These are phyloP conservation scores for Lamellibrachia satsuma DNA, from an alignment of 2,888 invertebrate species.

Conservation along the genomic window DNA sequence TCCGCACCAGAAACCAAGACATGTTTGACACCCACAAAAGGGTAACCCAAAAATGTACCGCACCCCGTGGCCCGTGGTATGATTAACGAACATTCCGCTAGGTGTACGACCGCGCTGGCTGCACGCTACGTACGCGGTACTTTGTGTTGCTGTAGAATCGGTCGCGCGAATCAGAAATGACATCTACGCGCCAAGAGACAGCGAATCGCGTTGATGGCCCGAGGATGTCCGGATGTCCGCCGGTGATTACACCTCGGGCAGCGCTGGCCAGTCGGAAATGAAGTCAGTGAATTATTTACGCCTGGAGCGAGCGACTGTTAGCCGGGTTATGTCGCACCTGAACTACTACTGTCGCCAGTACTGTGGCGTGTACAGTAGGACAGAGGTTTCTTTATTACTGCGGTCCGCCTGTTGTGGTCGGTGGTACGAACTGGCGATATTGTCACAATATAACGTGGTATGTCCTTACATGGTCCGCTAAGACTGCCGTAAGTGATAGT, in stretches of 20 bases:
- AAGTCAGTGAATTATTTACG: neutral
- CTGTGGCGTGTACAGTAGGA: neutral
- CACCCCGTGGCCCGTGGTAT: neutral
- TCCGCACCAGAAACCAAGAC: neutral
- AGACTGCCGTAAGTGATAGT: too few relatives aligned
- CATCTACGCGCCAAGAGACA: neutral
- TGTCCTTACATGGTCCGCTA: too few relatives aligned
- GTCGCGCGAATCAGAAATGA: neutral
- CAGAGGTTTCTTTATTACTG: neutral
- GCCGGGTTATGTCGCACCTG: neutral
- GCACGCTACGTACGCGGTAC: neutral
- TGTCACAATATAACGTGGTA: too few relatives aligned
- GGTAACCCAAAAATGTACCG: neutral
- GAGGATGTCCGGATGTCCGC: neutral
- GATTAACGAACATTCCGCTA: constrained; percentile 1
- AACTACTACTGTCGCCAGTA: neutral
- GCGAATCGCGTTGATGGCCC: neutral
- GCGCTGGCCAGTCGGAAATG: neutral
- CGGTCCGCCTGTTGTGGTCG: neutral
- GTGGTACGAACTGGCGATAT: neutral
- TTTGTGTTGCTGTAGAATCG: neutral
- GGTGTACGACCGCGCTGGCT: neutral
- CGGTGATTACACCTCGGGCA: neutral
- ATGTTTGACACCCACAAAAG: neutral
- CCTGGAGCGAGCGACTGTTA: neutral